phyloP scores from a whole-genome alignment of 2,888 invertebrate species.

The Lamproptera curius region DNA sequence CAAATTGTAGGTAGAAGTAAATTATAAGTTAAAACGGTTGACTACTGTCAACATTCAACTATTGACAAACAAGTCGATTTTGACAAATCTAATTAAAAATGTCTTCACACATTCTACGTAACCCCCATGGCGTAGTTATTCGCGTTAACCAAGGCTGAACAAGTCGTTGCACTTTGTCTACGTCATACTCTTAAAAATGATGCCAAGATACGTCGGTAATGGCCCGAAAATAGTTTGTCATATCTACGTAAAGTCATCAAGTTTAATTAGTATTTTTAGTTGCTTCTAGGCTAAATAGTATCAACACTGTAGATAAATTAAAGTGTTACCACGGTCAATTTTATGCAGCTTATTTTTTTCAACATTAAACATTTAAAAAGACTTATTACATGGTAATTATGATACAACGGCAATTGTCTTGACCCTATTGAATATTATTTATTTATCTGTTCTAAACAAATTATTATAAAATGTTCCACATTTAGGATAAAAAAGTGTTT shows the following conservation, averaged over 20 bases:
- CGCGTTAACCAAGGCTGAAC: constrained; percentile 24
- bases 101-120: constrained; percentile 1
- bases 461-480: too few species aligned
- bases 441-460: too few species aligned
- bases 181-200: constrained; percentile 28
- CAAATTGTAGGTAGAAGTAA: neutral
- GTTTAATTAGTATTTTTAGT: constrained; percentile 11
- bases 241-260: constrained; percentile 13
- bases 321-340: too few species aligned
- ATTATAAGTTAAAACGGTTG: neutral
- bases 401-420: too few species aligned
- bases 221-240: constrained; percentile 6
- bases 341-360: too few species aligned
- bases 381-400: too few species aligned
- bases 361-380: too few species aligned
- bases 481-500: too few species aligned
- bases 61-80: neutral
- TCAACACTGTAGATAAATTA: too few species aligned
- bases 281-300: neutral
- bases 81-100: neutral
- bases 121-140: constrained; percentile 17
- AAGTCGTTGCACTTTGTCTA: constrained; percentile 31
- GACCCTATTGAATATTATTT: too few species aligned
- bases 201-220: constrained; percentile 31
- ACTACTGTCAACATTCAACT: neutral